Conservation (phyloP, 2,888 invertebrate genomes). For the Parelbella ahira region DNA sequence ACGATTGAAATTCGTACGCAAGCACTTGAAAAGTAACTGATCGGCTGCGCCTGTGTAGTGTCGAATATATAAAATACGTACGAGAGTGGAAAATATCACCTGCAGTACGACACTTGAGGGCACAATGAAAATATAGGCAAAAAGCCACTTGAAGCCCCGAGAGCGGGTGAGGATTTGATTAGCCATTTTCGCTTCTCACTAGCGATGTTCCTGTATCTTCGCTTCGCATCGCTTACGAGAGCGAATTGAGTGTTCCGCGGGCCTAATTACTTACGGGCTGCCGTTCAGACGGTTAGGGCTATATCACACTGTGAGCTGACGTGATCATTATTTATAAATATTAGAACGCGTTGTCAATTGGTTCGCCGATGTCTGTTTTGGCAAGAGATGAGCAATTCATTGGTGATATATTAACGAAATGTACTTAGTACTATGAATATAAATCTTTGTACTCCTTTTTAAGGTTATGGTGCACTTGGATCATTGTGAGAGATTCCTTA, state of each 20-base stretch:
- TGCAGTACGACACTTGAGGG: slow-evolving; percentile 67
- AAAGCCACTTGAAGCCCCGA: slow-evolving; percentile 66
- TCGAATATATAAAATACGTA: too few species aligned
- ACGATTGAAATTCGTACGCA: slow-evolving; percentile 25
- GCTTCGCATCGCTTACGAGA: slow-evolving; percentile 72
- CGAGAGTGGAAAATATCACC: slow-evolving; percentile 40
- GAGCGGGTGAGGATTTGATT: slow-evolving; percentile 78
- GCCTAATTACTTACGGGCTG: slow-evolving; percentile 79
- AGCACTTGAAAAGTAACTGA: slow-evolving; percentile 17
- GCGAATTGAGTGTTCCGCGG: slow-evolving; percentile 75
- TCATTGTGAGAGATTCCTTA: too few species aligned
- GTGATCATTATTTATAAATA: too few species aligned
- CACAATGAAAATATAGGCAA: slow-evolving; percentile 77
- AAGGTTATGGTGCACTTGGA: too few species aligned
- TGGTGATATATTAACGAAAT: too few species aligned
- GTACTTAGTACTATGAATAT: too few species aligned
- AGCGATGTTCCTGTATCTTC: slow-evolving; percentile 64
- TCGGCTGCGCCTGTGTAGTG: slow-evolving; percentile 10
- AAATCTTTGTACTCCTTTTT: too few species aligned
- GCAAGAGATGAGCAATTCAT: too few species aligned
- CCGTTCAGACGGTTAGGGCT: slow-evolving; percentile 54
- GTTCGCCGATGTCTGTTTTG: too few species aligned
- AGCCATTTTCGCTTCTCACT: slow-evolving; percentile 71
- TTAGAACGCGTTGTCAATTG: too few species aligned
- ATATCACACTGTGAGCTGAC: slow-evolving; percentile 1